phyloP scores from a whole-genome alignment of 2,888 invertebrate species.

The Macrostomum cliftonense region DNA sequence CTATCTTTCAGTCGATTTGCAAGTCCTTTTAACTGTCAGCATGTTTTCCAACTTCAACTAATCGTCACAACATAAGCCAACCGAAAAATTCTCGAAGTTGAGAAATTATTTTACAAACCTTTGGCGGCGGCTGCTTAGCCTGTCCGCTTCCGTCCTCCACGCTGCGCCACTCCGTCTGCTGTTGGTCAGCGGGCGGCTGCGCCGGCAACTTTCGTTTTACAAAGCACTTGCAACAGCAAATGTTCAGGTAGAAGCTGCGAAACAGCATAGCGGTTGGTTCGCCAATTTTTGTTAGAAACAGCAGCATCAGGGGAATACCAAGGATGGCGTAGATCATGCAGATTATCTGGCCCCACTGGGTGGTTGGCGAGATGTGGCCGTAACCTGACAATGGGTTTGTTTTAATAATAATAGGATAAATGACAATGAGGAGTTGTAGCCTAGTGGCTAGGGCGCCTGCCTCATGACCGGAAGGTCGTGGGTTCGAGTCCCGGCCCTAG shows the following conservation, averaged over 20 bases:
- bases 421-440: no score
- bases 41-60: no score
- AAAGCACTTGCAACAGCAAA: conserved; percentile 8
- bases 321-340: conserved; percentile 37
- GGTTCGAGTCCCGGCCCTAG: no score
- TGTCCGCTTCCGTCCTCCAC: no score
- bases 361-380: conserved; percentile 35
- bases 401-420: no score
- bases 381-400: conserved; percentile 20
- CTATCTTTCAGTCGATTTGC: no score
- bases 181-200: not conserved
- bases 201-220: not conserved
- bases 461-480: no score
- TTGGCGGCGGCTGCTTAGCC: not conserved
- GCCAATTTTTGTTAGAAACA: conserved; percentile 41
- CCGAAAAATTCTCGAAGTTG: no score
- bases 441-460: no score
- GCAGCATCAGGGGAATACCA: conserved; percentile 42
- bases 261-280: conserved; percentile 41
- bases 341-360: conserved; percentile 35
- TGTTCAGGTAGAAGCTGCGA: conserved; percentile 35
- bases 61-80: no score
- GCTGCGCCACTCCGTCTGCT: not conserved
- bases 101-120: no score
- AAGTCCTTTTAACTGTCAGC: no score